Evolutionary conservation across 2,888 invertebrate species (phyloP).

Genomic region (Drosophila paramelanica): DNA sequence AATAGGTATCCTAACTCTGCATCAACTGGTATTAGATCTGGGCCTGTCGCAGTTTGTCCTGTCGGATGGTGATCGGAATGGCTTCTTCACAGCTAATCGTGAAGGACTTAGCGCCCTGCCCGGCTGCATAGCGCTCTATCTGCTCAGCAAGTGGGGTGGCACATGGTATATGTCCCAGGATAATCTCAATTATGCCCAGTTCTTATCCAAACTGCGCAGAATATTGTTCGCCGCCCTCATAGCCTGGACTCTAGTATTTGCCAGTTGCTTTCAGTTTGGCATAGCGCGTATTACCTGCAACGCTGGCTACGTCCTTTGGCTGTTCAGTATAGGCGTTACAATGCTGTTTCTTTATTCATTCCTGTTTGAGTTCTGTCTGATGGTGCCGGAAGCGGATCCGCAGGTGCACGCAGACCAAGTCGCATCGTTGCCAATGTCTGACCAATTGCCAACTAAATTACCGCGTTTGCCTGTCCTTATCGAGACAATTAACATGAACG

Average conservation of each 20-base stretch:
- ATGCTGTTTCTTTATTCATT: conserved; percentile 88
- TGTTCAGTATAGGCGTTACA: conserved; percentile 88
- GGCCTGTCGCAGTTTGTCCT: conserved; percentile 91
- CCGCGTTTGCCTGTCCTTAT: conserved; percentile 85
- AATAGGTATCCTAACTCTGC: conserved; percentile 86
- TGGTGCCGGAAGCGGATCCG: neutral
- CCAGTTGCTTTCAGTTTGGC: conserved; percentile 86
- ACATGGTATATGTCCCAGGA: conserved; percentile 86
- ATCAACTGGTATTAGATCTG: conserved; percentile 88
- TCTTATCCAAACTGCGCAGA: conserved; percentile 68
- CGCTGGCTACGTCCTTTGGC: conserved; percentile 91
- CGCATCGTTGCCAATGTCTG: neutral
- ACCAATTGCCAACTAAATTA: conserved; percentile 52
- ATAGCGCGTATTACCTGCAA: conserved; percentile 94
- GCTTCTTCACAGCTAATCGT: conserved; percentile 91
- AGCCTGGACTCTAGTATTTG: conserved; percentile 85
- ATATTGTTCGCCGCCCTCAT: conserved; percentile 69
- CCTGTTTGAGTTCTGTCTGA: conserved; percentile 83
- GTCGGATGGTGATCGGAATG: conserved; percentile 86
- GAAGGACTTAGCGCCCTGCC: conserved; percentile 95
- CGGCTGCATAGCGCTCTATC: conserved; percentile 94
- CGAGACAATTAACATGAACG: conserved; percentile 92
- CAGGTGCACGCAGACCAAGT: neutral
- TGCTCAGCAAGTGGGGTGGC: conserved; percentile 89
- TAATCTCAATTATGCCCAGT: conserved; percentile 65